Evolutionary conservation across 2,888 invertebrate genomes (phyloP).

Genomic region (Ditula angustiorana): DNA sequence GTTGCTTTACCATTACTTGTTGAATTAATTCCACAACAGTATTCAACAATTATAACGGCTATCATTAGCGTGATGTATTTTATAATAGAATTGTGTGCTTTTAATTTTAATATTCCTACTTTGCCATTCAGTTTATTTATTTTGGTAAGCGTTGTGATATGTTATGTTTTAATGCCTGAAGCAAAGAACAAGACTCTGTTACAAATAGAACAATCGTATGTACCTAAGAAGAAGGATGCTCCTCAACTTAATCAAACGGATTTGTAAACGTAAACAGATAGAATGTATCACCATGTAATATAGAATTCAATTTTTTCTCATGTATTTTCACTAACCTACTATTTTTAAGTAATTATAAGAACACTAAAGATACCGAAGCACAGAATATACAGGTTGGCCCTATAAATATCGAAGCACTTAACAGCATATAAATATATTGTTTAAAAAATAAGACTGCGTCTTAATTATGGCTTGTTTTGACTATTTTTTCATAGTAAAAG

Average conservation of each 20-base stretch:
- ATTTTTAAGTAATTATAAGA: too few species aligned
- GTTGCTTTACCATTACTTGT: not conserved
- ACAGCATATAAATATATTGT: too few species aligned
- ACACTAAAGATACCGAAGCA: too few species aligned
- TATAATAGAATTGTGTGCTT: not conserved
- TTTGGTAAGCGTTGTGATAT: not conserved
- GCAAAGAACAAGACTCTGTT: not conserved
- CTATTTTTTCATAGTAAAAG: too few species aligned
- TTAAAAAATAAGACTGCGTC: too few species aligned
- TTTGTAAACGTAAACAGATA: not conserved
- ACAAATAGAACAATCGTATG: not conserved
- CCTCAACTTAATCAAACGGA: not conserved
- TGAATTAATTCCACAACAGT: conserved; percentile 10
- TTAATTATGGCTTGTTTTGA: too few species aligned
- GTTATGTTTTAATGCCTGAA: conserved; percentile 1
- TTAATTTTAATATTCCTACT: not conserved
- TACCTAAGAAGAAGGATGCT: not conserved
- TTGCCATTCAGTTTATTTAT: not conserved
- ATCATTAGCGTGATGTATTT: not conserved
- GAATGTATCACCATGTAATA: too few species aligned
- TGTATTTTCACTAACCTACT: too few species aligned
- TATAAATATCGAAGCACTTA: too few species aligned
- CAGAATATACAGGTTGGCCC: too few species aligned
- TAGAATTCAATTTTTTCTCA: too few species aligned
- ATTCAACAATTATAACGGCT: not conserved